A percentile compares a stretch with the other conserved stretches of the same genome.
phyloP scores from a whole-genome alignment of 2,113 vertebrate genomes.

The Lota lota region DNA sequence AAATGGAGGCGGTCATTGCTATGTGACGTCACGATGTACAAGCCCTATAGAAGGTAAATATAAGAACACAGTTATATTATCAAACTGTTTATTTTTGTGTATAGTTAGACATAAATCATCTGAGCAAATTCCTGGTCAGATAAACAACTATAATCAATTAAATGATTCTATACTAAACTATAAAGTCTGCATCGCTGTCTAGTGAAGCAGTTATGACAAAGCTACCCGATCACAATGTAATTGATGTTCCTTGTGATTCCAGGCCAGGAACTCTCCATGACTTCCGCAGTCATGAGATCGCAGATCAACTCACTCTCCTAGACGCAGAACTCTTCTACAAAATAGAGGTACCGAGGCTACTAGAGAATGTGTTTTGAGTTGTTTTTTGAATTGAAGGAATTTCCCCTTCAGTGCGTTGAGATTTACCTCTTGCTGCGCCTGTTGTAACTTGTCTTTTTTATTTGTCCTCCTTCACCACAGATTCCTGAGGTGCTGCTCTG shows the following conservation, averaged over 20 bases:
- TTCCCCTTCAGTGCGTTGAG: not conserved
- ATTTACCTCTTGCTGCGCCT: not conserved
- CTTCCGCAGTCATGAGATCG: slow-evolving; percentile 96
- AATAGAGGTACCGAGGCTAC: slow-evolving; percentile 80
- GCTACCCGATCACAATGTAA: not conserved
- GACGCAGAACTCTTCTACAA: slow-evolving; percentile 98
- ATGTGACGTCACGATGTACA: no score
- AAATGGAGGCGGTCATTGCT: no score
- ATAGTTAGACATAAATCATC: no score
- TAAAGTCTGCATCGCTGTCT: no score
- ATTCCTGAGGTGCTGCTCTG: slow-evolving; percentile 97
- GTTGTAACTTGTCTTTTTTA: not conserved
- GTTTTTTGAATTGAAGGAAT: no score
- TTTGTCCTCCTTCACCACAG: slow-evolving; percentile 55
- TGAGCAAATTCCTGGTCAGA: no score
- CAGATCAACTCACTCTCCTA: slow-evolving; percentile 94
- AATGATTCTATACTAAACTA: no score
- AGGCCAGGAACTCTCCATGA: slow-evolving; percentile 96
- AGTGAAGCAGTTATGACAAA: not conserved
- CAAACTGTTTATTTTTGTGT: no score
- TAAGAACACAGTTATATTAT: no score
- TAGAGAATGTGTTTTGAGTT: not conserved
- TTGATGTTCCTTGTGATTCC: slow-evolving; percentile 26
- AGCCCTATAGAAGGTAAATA: no score
- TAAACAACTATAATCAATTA: no score